A percentile compares a stretch with the other conserved stretches of the same genome.
Conservation (phyloP, 2,113 vertebrate species). For the Phalacrocorax pelagicus region DNA sequence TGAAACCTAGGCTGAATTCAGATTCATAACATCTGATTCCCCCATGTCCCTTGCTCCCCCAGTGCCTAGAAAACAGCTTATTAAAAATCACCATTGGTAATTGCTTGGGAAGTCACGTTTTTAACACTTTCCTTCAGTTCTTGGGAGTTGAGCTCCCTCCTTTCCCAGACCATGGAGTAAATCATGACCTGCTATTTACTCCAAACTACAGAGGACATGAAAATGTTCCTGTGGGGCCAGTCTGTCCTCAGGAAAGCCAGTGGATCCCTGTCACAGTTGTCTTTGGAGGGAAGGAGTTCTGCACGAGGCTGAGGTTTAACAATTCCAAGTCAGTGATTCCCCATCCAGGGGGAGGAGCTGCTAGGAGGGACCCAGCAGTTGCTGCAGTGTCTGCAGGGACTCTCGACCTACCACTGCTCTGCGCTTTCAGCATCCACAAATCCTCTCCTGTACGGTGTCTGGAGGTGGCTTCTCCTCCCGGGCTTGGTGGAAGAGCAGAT, state of each 20-base stretch:
- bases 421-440: not conserved
- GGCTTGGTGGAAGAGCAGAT: not conserved
- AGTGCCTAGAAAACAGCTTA: not conserved
- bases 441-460: not conserved
- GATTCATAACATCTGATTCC: not conserved
- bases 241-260: not conserved
- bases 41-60: not conserved
- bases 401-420: rapidly evolving
- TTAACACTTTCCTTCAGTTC: not conserved
- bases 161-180: not conserved
- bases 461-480: not conserved
- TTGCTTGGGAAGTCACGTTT: not conserved
- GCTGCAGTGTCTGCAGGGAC: not conserved
- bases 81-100: slow-evolving; percentile 4
- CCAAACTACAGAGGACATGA: not conserved
- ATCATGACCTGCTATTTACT: not conserved
- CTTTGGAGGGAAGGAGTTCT: not conserved
- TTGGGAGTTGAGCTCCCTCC: not conserved
- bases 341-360: not conserved
- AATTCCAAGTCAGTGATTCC: not conserved
- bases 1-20: slow-evolving; percentile 7
- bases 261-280: not conserved
- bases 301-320: not conserved
- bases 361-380: not conserved
- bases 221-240: not conserved